These are phyloP conservation scores for Drosophila watanabei DNA, from an alignment of 1,140 invertebrate species.

Conservation along the genomic window DNA sequence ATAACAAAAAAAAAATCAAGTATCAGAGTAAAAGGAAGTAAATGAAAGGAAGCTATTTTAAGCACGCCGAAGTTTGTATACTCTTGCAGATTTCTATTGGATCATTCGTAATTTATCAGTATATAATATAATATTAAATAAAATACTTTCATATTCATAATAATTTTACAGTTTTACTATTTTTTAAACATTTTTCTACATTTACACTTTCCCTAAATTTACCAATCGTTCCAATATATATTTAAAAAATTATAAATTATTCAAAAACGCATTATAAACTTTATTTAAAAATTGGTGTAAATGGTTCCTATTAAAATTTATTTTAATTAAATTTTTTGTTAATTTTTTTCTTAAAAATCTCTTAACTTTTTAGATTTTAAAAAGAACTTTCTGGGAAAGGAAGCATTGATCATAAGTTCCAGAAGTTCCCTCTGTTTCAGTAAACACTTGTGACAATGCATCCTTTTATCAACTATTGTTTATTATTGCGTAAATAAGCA, in stretches of 20 bases:
- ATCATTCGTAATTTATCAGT: too few species aligned
- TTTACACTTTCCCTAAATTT: too few species aligned
- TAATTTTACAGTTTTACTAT: too few species aligned
- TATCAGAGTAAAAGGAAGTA: not conserved
- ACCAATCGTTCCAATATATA: not conserved
- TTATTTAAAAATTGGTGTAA: not conserved
- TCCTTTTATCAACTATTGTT: not conserved
- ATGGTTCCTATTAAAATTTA: too few species aligned
- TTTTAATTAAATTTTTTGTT: too few species aligned
- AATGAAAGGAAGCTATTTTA: too few species aligned
- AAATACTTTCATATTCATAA: too few species aligned
- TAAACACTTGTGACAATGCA: not conserved
- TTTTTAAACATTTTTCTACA: too few species aligned
- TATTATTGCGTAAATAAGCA: not conserved
- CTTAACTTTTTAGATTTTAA: too few species aligned
- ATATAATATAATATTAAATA: too few species aligned
- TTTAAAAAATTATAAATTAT: not conserved
- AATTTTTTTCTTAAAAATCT: not conserved
- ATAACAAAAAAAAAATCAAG: not conserved
- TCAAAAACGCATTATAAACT: not conserved
- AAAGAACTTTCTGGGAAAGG: not conserved
- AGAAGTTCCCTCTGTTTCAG: not conserved
- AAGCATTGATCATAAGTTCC: not conserved
- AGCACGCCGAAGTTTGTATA: too few species aligned
- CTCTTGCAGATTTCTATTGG: too few species aligned